Evolutionary conservation across 2,888 invertebrate genomes (phyloP).

Genomic region (Sceliomorpha sp.): DNA sequence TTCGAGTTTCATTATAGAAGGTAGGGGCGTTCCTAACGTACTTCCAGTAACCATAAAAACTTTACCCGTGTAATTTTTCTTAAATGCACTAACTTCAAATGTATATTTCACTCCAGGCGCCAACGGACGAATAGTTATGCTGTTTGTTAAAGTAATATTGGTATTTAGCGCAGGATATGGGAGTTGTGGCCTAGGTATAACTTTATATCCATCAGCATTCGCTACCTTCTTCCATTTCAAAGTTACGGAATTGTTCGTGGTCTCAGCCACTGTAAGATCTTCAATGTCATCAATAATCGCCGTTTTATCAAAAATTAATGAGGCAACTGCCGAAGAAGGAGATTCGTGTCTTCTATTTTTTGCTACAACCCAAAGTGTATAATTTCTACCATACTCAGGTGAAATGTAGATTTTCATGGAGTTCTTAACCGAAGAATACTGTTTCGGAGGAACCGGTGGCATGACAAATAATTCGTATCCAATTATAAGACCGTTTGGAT

Average conservation of each 20-base stretch:
- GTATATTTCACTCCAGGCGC: slow-evolving; percentile 81
- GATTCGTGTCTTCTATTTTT: slow-evolving; percentile 85
- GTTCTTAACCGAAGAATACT: slow-evolving; percentile 74
- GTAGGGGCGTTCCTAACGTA: slow-evolving; percentile 82
- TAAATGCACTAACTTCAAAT: slow-evolving; percentile 85
- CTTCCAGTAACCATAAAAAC: slow-evolving; percentile 80
- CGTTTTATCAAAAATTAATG: slow-evolving; percentile 84
- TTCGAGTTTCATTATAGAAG: slow-evolving; percentile 81
- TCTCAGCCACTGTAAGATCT: slow-evolving; percentile 81
- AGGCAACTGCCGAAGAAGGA: slow-evolving; percentile 82
- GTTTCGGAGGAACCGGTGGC: slow-evolving; percentile 84
- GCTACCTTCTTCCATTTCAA: slow-evolving; percentile 84
- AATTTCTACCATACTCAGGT: slow-evolving; percentile 83
- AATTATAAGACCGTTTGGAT: slow-evolving; percentile 84
- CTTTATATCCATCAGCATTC: slow-evolving; percentile 83
- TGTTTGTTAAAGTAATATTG: slow-evolving; percentile 80
- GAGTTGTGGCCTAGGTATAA: slow-evolving; percentile 81
- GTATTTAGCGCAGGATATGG: slow-evolving; percentile 83
- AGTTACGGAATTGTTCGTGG: slow-evolving; percentile 82
- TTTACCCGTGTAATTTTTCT: slow-evolving; percentile 83
- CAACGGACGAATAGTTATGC: slow-evolving; percentile 72
- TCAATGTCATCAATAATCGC: slow-evolving; percentile 84
- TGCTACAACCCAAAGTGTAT: slow-evolving; percentile 89
- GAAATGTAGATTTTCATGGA: slow-evolving; percentile 82
- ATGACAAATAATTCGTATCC: slow-evolving; percentile 85